Base-by-base conservation (phyloP, 1,140 invertebrate genomes). In the Pissodes strobi region DNA sequence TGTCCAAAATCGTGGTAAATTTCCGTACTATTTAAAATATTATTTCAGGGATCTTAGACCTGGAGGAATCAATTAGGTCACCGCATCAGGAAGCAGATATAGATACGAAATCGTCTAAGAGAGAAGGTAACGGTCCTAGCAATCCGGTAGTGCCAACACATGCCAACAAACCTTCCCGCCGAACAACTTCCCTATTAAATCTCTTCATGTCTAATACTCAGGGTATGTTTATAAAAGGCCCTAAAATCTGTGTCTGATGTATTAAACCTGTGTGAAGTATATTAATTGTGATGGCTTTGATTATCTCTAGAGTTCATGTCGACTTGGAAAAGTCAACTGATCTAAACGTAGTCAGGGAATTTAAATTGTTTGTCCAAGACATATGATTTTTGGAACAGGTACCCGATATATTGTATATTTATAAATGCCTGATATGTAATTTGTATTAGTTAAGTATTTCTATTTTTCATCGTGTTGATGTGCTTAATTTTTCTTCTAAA, bases 121-220 rank as follows among this genome's bases (percentile, higher is more conserved):
- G 84, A 80, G 78, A 85, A 86, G 74, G 83, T 85, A 72, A 82
- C 84, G 76, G 70, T 68, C 64, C 80, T 69, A 71, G 63, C 66
- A 74, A 75, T 53, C 74, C 75, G 69, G 78, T 72, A 69, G 76
- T 74, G 74, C 74, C 73, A 75, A 78, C 75, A 76, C 74, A 77
- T 74, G 73, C 82, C 82, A 92, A 92, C 82, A 92, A 92, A 87
- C 85, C 89, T 81, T 93, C 90, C 79, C 89, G 91, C 81, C 90
- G 92, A 84, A 93, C 93, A 81, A 94, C 92, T 79, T 94, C 92
- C 80, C 87, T 95, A 78, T 87, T 94, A 80, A 94, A 95, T 87
- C 86, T 94, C 82, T 95, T 94, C 86, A 92, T 93, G 84, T 91
- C 91, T 84, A 92, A 92, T 83, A 92, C 91, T 83, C 91, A 93